A percentile compares a stretch with the other conserved stretches of the same genome.
Conservation (phyloP, 2,113 vertebrate genomes). For the Gila orcuttii region DNA sequence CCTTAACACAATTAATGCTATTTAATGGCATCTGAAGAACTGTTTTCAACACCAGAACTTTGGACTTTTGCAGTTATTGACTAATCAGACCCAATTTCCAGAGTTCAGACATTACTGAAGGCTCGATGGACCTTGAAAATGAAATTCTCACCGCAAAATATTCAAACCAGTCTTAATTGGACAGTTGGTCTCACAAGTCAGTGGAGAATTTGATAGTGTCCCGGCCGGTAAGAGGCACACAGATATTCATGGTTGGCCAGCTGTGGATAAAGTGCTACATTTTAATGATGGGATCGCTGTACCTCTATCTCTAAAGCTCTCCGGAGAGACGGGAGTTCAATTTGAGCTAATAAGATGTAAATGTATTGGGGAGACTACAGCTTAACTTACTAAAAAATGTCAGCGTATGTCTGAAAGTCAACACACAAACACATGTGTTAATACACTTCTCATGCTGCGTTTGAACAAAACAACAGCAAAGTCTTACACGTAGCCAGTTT, state of each 20-base stretch:
- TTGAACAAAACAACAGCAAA: not conserved
- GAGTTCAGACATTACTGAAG: not conserved
- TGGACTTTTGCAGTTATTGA: not conserved
- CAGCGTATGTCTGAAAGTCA: not conserved
- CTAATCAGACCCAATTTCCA: constrained; percentile 11
- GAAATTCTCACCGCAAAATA: constrained; percentile 2
- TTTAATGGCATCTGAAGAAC: not conserved
- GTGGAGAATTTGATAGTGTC: not conserved
- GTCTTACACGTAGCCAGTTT: not conserved
- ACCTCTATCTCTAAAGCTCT: constrained; percentile 24
- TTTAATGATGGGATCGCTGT: constrained; percentile 27
- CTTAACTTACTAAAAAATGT: not conserved
- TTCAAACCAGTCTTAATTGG: constrained; percentile 44
- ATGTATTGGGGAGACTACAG: constrained; percentile 18
- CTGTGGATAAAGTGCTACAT: constrained; percentile 15
- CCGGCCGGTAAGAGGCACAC: not conserved
- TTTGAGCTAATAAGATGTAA: constrained; percentile 33
- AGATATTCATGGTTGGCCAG: constrained; percentile 17
- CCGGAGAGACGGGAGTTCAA: not conserved
- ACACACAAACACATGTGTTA: not conserved
- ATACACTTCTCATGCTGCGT: not conserved
- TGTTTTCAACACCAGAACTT: not conserved
- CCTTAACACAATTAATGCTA: not conserved
- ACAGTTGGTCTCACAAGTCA: constrained; percentile 35
- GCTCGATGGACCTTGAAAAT: constrained; percentile 16